phyloP scores from a whole-genome alignment of 2,797 vertebrate genomes.

The Dicrostonyx torquatus region DNA sequence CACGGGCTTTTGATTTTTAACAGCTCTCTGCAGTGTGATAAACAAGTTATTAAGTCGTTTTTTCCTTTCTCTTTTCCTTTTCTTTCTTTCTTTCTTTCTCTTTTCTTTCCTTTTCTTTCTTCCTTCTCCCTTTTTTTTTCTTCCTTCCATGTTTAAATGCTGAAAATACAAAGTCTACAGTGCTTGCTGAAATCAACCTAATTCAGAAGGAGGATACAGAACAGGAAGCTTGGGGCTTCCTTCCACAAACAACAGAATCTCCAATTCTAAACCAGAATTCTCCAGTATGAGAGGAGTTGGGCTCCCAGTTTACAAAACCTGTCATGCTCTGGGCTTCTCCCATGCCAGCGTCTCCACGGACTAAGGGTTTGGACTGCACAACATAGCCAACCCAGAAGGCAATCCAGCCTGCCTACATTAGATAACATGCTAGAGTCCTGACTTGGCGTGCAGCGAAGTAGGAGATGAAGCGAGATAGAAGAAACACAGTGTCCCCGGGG shows the following conservation, averaged over 20 bases:
- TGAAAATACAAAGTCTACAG: slow-evolving; percentile 12
- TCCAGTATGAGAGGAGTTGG: not conserved
- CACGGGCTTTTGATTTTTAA: slow-evolving; percentile 76
- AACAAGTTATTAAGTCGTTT: slow-evolving; percentile 62
- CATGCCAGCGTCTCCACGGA: not conserved
- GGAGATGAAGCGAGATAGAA: not conserved
- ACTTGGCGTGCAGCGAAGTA: not conserved
- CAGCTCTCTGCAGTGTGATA: slow-evolving; percentile 66
- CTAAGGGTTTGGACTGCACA: not conserved
- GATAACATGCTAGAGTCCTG: not conserved
- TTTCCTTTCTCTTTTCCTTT: not conserved
- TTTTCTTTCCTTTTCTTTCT: no score
- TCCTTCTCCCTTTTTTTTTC: no score
- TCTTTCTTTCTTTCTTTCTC: no score
- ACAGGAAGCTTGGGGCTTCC: not conserved
- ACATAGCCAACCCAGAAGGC: not conserved
- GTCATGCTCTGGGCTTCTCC: not conserved
- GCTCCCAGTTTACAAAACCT: not conserved
- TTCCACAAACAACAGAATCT: not conserved
- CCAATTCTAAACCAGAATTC: slow-evolving; percentile 29
- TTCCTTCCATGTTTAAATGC: not conserved
- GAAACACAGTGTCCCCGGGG: not conserved
- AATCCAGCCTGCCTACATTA: not conserved
- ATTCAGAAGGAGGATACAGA: not conserved
- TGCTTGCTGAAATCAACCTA: slow-evolving; percentile 52